A percentile compares a stretch with the other conserved stretches of the same genome.
phyloP scores from a whole-genome alignment of 1,140 invertebrate species.

The Drosophila watanabei region DNA sequence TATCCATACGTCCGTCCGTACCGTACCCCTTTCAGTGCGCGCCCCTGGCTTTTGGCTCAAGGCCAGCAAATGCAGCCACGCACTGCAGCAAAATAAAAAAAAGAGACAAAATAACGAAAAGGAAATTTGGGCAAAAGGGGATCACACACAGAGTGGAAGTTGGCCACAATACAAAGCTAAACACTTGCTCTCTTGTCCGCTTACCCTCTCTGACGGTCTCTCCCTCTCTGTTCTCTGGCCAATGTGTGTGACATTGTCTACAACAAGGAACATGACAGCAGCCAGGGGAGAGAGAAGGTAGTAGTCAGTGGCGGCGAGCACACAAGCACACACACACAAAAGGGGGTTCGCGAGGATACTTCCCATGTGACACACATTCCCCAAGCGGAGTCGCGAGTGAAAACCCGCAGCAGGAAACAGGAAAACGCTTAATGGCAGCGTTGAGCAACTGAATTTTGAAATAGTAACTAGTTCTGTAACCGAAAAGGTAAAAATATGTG shows the following conservation, averaged over 20 bases:
- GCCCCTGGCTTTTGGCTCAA: constrained; percentile 55
- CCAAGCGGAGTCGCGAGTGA: constrained; percentile 15
- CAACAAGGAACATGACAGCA: constrained; percentile 37
- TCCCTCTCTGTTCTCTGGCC: constrained; percentile 3
- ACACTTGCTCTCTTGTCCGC: constrained; percentile 50
- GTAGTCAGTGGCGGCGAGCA: neutral
- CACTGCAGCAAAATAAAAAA: constrained; percentile 53
- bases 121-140: constrained; percentile 19
- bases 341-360: constrained; percentile 1
- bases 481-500: too few relatives aligned
- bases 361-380: constrained; percentile 45
- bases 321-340: neutral
- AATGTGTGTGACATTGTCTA: constrained; percentile 57
- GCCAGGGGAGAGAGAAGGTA: neutral
- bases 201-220: neutral
- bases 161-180: constrained; percentile 60
- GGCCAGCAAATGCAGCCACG: constrained; percentile 60
- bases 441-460: neutral
- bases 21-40: constrained; percentile 4
- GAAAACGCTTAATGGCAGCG: neutral
- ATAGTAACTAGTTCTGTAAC: constrained; percentile 29
- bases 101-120: neutral
- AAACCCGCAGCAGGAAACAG: constrained; percentile 42
- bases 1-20: neutral
- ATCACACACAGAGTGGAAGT: constrained; percentile 15